A percentile compares a stretch with the other conserved stretches of the same genome.
Conservation (phyloP, 2,888 invertebrate genomes). For the Seira ritae region DNA sequence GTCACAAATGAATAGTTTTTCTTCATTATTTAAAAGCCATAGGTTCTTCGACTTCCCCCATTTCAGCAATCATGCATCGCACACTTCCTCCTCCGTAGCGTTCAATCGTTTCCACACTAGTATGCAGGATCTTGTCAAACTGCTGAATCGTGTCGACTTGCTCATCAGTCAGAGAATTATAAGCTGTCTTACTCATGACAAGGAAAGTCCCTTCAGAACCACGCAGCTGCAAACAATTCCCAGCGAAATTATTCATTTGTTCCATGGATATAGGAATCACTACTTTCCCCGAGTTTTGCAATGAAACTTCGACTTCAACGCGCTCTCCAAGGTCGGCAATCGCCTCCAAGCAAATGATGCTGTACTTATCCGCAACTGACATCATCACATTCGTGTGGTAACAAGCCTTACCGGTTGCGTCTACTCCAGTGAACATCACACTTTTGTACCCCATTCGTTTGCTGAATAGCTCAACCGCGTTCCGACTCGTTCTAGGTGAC, state of each 20-base stretch:
- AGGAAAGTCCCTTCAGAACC: constrained; percentile 51
- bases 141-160: constrained; percentile 61
- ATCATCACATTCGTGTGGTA: constrained; percentile 72
- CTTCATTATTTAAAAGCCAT: too few species aligned
- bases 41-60: constrained; percentile 30
- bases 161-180: constrained; percentile 48
- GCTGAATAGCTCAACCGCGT: constrained; percentile 62
- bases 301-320: constrained; percentile 26
- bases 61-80: constrained; percentile 68
- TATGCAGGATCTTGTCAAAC: constrained; percentile 62
- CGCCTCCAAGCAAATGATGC: constrained; percentile 65
- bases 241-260: constrained; percentile 68
- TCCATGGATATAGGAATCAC: constrained; percentile 54
- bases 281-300: constrained; percentile 62
- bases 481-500: constrained; percentile 58
- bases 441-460: constrained; percentile 54
- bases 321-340: constrained; percentile 50
- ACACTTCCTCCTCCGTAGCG: constrained; percentile 69
- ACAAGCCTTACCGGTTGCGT: constrained; percentile 52
- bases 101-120: constrained; percentile 67
- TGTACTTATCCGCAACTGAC: constrained; percentile 64
- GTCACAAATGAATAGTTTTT: too few species aligned
- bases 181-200: constrained; percentile 67
- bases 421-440: constrained; percentile 58
- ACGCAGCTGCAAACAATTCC: constrained; percentile 65